A percentile compares a stretch with the other conserved stretches of the same genome.
Evolutionary conservation across 1,140 invertebrate genomes (phyloP).

Genomic region (Ceratina australensis): DNA sequence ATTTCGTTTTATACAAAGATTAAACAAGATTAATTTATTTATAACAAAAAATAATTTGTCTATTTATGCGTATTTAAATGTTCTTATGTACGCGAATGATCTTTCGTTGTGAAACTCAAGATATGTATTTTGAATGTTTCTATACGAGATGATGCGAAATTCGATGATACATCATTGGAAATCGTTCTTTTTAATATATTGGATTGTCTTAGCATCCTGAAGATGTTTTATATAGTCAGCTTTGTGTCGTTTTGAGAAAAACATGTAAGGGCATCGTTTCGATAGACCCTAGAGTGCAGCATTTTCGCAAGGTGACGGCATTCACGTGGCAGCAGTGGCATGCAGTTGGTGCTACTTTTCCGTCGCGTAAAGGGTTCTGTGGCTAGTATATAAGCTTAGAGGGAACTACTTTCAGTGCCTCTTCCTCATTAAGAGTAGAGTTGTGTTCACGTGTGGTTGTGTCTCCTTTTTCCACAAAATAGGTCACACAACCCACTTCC

Average conservation of each 20-base stretch:
- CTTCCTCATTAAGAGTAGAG: conserved; percentile 83
- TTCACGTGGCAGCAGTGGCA: too few relatives aligned
- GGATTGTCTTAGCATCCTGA: neutral
- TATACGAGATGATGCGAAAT: neutral
- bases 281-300: too few relatives aligned
- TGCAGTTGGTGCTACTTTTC: conserved; percentile 57
- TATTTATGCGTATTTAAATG: too few relatives aligned
- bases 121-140: neutral
- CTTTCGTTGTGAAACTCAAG: neutral
- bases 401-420: conserved; percentile 74
- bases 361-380: conserved; percentile 20
- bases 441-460: conserved; percentile 82
- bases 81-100: neutral
- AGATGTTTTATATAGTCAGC: neutral
- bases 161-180: neutral
- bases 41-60: too few relatives aligned
- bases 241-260: too few relatives aligned
- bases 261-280: too few relatives aligned
- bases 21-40: too few relatives aligned
- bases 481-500: conserved; percentile 90
- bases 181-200: neutral
- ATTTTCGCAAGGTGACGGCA: too few relatives aligned
- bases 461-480: conserved; percentile 79
- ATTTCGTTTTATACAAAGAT: too few relatives aligned
- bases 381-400: conserved; percentile 75